Base-by-base conservation (phyloP, 2,113 vertebrate species). In the Conger conger region DNA sequence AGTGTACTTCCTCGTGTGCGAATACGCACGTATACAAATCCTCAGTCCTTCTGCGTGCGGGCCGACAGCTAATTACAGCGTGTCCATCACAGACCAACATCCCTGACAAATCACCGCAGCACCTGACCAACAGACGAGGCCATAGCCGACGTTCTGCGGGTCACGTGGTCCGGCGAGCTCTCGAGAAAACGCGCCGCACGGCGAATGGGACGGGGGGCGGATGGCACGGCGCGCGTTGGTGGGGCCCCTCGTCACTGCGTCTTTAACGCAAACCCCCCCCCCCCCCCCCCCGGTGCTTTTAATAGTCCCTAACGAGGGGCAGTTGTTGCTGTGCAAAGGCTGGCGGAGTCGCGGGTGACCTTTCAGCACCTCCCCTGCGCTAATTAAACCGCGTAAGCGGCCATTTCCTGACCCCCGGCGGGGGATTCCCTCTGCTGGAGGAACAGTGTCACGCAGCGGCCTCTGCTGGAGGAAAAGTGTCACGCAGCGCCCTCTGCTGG, bases 321-420 rank as follows among this genome's bases (percentile, higher is more conserved):
- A 80, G 83, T 80, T 84, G 76, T 76, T 79, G 73, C 76, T 42
- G 42, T 45, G 42, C 38, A 80, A n/a, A 79, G 35, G 77, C 77
- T 23, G 77, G 38, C 68, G 57, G 83, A 60, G 60, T 85, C 33
- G 78, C 27, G 5, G 50, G 23, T 80, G 54, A 85, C 83, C 83
- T 84, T 79, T 84, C 77, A 42, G 50, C 76, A 79, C 76, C 77
- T 79, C 53, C 30, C 18, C 4, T 20, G 36, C 80, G 83, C 78
- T 80, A 85, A 85, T 82, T 82, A 81, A 86, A 86, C 81, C 60
- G 50, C 76, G 84, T 82, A 30, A 82, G 84, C 79, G 33, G 42
- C 79, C 80, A 73, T 73, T 73, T 73, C n/a, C 27, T 73, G n/a
- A 73, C 68, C 68, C 68, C n/a, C 27, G 68, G 9, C 3, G 1